Evolutionary conservation across 2,797 vertebrate genomes (phyloP), one percentile per base, ranked within the genome.

Genomic region (Sebastes itinus): DNA sequence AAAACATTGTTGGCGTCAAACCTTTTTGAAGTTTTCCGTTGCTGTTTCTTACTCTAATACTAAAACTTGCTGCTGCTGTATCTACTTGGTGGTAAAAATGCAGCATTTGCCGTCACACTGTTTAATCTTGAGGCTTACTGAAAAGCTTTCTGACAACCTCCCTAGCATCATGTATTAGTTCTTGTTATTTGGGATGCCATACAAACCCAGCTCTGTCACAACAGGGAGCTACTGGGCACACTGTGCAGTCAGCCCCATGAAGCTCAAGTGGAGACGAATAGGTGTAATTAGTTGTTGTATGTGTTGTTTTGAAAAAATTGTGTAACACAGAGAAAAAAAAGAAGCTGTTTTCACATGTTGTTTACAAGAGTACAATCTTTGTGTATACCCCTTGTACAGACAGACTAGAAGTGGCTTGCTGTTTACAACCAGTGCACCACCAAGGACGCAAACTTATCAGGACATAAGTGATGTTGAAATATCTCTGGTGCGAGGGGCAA

Each of bases 1-100:
- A 84, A 84, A 81, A 75, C 60, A 32, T 23, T 85, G 66, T 72
- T 55, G 2, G 46, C 79, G 49, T 76, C 8, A 1, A 75, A 61
- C 7, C 68, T 75, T 80, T 18, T 77, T 85, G 33, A 87, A 84
- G 69, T 62, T 52, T 42, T 61, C n/a, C 20, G 4, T 28, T 52
- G 42, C 30, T 3, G 14, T 79, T 65, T 86, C 63, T 52, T 32
- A 55, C 9, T 22, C 4, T 27, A 27, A 67, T 56, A 54, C 38
- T 55, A 1, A n/a, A 75, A 82, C 65, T 59, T 76, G 33, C 64
- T 77, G 28, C 35, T 8, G 2, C 71, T 30, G 23, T 35, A 28
- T 69, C 49, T 52, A 13, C 28, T 16, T n/a, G 33, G 22, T n/a
- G 20, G 27, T 46, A 61, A 55, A 62, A 78, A 77, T 20, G 11